Evolutionary conservation across 2,888 invertebrate species (phyloP).

Genomic region (Ctenicera cuprea): DNA sequence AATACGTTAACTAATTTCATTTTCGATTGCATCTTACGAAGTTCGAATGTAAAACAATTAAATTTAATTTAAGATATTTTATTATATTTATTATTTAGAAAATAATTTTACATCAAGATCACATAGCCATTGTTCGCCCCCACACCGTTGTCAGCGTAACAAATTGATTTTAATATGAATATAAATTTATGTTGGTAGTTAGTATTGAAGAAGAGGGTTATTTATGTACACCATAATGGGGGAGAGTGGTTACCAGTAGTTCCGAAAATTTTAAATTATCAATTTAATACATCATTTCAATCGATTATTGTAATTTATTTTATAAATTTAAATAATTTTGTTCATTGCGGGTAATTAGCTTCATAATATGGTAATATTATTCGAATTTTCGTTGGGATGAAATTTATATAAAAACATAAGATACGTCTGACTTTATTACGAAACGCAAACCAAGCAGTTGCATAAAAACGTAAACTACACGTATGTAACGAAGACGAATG

Average conservation of each 20-base stretch:
- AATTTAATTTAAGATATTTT: too few species aligned
- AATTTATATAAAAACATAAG: too few species aligned
- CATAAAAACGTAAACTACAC: too few species aligned
- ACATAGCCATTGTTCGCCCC: constrained; percentile 7
- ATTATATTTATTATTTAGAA: too few species aligned
- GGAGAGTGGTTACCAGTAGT: constrained; percentile 29
- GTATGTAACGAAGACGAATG: too few species aligned
- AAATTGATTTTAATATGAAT: constrained; percentile 31
- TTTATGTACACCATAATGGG: constrained; percentile 21
- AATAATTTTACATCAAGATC: neutral
- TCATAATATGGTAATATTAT: neutral
- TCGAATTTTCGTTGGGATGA: too few species aligned
- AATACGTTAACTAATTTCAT: too few species aligned
- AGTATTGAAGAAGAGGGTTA: constrained; percentile 28
- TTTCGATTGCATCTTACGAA: too few species aligned
- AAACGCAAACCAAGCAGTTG: too few species aligned
- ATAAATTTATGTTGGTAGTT: constrained; percentile 38
- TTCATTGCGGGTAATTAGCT: neutral
- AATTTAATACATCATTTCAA: constrained; percentile 36
- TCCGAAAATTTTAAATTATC: constrained; percentile 37
- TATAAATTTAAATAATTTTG: constrained; percentile 1
- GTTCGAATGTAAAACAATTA: too few species aligned
- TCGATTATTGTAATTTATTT: constrained; percentile 18
- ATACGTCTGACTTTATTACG: too few species aligned
- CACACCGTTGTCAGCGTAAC: constrained; percentile 8